Evolutionary conservation across 1,140 invertebrate genomes (phyloP), one percentile per base, ranked within the genome.

Genomic region (Penaeus indicus): DNA sequence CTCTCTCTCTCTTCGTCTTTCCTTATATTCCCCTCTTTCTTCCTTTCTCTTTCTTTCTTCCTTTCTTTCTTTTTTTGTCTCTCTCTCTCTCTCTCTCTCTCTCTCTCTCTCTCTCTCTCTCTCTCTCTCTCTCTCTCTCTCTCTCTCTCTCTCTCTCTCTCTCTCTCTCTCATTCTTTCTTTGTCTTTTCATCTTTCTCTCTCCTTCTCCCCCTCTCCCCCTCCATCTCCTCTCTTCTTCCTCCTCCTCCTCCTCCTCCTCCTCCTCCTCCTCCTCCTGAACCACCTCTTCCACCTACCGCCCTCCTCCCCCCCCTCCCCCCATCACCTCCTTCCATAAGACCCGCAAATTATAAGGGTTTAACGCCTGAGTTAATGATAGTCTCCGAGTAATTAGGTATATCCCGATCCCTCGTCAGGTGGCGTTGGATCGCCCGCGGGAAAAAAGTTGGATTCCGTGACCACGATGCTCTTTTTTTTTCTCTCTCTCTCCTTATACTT

Each of bases 301-400:
- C 27, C 79, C 47, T 19, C 25, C 80, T 32, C 27, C 27, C 80
- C 67, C 32, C 25, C 83, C 21, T 67, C 47, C 69, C 67, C 21
- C 67, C 38, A 27, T n/a, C 42, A 67, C 21, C 61, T 81, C 61
- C 85, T 38, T 86, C 78, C 85, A 47, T 67, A 54, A 78, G 69
- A 61, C 18, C 75, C 78, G 54, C 77, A 81, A 86, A 86, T 86
- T 69, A 86, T 81, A 67, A 78, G 42, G 77, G 78, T 67, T 67
- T 67, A 67, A n/a, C 42, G 62, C 38, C 77, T 69, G 79, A 19
- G 77, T 32, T 86, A 86, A 86, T 86, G 77, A 25, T 79, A 63
- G 19, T 80, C 63, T 67, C 54, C 8, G 85, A 86, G 81, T 86
- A 86, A 86, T 86, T 86, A 86, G 81, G 54, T 54, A 79, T 81